These are phyloP conservation scores for Circaetus gallicus DNA, from an alignment of 2,113 vertebrate species.

Conservation along the genomic window DNA sequence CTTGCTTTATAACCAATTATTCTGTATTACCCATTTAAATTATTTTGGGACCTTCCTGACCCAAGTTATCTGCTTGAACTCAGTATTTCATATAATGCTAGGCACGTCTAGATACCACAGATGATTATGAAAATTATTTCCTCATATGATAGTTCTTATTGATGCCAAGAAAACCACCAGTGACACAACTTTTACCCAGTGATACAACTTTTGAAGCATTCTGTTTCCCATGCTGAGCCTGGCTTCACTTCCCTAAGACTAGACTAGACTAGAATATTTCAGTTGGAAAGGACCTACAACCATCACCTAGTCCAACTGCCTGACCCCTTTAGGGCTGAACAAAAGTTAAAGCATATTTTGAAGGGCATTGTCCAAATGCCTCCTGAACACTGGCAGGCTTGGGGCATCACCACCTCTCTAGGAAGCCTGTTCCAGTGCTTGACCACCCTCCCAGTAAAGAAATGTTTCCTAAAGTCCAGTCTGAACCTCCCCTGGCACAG, in stretches of 20 bases:
- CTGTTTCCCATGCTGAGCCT: neutral
- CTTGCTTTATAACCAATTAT: neutral
- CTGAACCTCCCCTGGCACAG: no score
- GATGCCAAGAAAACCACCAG: neutral
- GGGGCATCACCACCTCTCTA: neutral
- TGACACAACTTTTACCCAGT: neutral
- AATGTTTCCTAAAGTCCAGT: no score
- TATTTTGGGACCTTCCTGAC: neutral
- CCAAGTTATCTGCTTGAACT: neutral
- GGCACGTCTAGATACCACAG: neutral
- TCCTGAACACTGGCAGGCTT: neutral
- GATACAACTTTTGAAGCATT: neutral
- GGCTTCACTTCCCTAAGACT: neutral
- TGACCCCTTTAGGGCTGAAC: neutral
- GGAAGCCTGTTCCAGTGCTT: no score
- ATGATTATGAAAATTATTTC: neutral
- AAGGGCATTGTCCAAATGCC: neutral
- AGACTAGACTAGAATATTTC: neutral
- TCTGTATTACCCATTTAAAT: neutral
- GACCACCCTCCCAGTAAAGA: no score
- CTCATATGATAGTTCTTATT: accelerated
- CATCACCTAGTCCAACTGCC: neutral
- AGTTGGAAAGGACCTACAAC: neutral
- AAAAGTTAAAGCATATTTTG: neutral
- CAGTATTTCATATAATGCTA: neutral